A percentile compares a stretch with the other conserved stretches of the same genome.
Evolutionary conservation across 2,113 vertebrate species (phyloP).

Genomic region (Bujurquina vittata): DNA sequence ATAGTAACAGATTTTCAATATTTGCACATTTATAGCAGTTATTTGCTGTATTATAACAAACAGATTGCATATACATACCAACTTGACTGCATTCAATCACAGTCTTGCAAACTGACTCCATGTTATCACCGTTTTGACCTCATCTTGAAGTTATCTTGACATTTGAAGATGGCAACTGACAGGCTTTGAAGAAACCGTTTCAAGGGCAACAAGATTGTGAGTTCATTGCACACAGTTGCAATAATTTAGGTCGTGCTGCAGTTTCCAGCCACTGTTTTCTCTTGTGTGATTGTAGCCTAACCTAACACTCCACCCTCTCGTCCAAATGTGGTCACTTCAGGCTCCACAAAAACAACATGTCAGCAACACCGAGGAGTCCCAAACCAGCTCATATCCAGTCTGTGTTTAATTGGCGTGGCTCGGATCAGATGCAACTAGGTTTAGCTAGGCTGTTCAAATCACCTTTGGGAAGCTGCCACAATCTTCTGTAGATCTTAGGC

Average conservation of each 20-base stretch:
- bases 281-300: not conserved
- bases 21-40: not conserved
- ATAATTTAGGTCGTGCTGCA: not conserved
- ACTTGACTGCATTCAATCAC: not conserved
- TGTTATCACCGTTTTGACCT: not conserved
- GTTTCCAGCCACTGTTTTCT: too few species aligned
- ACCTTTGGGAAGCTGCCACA: not conserved
- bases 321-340: not conserved
- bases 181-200: not conserved
- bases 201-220: not conserved
- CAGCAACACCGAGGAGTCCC: not conserved
- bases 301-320: not conserved
- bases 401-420: not conserved
- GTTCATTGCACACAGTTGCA: not conserved
- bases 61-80: not conserved
- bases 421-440: not conserved
- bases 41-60: not conserved
- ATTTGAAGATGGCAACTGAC: not conserved
- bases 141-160: not conserved
- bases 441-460: not conserved
- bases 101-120: not conserved
- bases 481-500: not conserved
- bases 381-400: not conserved
- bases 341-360: not conserved
- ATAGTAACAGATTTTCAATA: not conserved